Evolutionary conservation across 1,140 invertebrate genomes (phyloP).

Genomic region (Bursaphelenchus mucronatus): DNA sequence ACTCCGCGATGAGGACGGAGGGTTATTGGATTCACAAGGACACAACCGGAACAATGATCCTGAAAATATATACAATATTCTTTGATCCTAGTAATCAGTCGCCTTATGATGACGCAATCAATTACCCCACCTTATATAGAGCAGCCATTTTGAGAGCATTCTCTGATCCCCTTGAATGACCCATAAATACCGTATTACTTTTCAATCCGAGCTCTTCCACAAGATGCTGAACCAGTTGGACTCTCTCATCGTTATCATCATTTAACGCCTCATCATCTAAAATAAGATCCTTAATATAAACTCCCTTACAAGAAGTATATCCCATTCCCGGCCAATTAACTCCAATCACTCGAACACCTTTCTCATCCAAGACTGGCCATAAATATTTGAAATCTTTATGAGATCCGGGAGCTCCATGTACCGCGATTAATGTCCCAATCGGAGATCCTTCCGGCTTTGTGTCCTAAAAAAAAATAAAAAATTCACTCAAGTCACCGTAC

Average conservation of each 20-base stretch:
- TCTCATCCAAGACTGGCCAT: constrained; percentile 29
- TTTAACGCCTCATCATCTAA: constrained; percentile 33
- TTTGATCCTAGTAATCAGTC: not conserved
- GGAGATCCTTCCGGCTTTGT: constrained; percentile 25
- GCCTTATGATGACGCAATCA: not conserved
- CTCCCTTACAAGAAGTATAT: constrained; percentile 39
- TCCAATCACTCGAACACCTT: constrained; percentile 40
- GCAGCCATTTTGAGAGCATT: constrained; percentile 48
- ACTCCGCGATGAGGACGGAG: constrained; percentile 31
- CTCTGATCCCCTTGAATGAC: constrained; percentile 42
- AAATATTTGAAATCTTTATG: constrained; percentile 56
- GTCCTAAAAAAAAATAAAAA: constrained; percentile 31
- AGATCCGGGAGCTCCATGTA: constrained; percentile 45
- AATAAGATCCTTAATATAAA: constrained; percentile 4
- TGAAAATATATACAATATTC: constrained; percentile 26
- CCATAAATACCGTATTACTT: constrained; percentile 44
- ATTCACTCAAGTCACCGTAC: constrained; percentile 4
- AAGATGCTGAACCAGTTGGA: constrained; percentile 39
- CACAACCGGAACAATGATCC: constrained; percentile 28
- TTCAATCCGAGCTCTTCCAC: constrained; percentile 38
- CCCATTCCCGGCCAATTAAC: constrained; percentile 52
- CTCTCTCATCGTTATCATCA: constrained; percentile 40
- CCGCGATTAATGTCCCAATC: constrained; percentile 30
- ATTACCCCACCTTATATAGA: constrained; percentile 26
- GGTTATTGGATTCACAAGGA: constrained; percentile 37